These are phyloP conservation scores for Sitobion miscanthi DNA, from an alignment of 1,140 invertebrate species.

Conservation along the genomic window DNA sequence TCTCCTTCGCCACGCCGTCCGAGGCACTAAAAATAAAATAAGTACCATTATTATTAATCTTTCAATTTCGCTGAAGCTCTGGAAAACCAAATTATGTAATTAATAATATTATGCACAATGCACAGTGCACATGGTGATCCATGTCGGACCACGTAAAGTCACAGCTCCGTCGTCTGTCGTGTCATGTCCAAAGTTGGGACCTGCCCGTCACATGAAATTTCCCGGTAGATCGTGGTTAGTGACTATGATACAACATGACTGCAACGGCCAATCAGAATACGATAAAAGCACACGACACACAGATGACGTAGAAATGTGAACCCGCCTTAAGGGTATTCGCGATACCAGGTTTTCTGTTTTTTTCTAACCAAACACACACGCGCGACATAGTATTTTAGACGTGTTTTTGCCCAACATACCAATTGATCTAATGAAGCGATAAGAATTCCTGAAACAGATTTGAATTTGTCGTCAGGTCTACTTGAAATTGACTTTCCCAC, in stretches of 20 bases:
- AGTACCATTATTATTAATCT: neutral
- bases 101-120: no score
- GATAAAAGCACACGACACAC: no score
- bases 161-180: neutral
- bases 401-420: no score
- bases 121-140: neutral
- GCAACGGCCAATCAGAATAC: neutral
- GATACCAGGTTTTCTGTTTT: no score
- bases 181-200: neutral
- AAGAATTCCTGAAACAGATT: no score
- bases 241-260: neutral
- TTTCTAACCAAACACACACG: no score
- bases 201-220: neutral
- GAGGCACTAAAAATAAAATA: constrained; percentile 17
- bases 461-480: no score
- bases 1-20: constrained; percentile 20
- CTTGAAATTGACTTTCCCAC: no score
- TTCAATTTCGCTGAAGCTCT: neutral
- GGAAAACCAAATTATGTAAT: neutral
- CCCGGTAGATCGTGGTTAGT: neutral
- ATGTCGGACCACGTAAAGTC: neutral
- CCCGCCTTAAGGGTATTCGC: neutral
- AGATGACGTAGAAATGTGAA: neutral
- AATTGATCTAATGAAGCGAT: no score
- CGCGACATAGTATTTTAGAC: neutral